Conservation (phyloP, 2,113 vertebrate species). For the Corydoras maculifer region DNA sequence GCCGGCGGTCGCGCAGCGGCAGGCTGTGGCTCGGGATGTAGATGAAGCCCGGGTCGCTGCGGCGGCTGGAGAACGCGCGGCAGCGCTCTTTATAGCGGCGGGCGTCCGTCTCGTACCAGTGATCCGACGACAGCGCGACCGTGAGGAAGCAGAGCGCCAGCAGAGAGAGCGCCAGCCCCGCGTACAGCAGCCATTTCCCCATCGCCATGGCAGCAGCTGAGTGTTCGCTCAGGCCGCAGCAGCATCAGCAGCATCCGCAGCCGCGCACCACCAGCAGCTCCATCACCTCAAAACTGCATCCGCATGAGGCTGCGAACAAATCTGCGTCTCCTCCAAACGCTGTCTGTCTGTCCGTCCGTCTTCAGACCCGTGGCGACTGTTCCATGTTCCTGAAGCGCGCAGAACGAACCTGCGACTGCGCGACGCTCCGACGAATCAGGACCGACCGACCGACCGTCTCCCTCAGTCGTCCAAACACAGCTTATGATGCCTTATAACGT, state of each 20-base stretch:
- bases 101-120: slow-evolving; percentile 86
- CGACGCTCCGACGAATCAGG: not conserved
- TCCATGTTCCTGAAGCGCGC: not conserved
- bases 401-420: not conserved
- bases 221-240: slow-evolving; percentile 45
- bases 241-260: slow-evolving; percentile 47
- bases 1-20: slow-evolving; percentile 71
- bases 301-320: no score
- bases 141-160: slow-evolving; percentile 83
- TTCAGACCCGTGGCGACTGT: no score
- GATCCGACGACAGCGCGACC: slow-evolving; percentile 82
- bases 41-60: slow-evolving; percentile 82
- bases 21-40: slow-evolving; percentile 86
- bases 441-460: slow-evolving; percentile 4
- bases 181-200: slow-evolving; percentile 80
- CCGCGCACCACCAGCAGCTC: slow-evolving; percentile 20
- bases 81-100: slow-evolving; percentile 80
- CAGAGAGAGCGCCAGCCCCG: slow-evolving; percentile 79
- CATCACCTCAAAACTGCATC: not conserved
- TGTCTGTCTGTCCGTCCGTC: no score
- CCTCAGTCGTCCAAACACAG: not conserved
- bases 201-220: slow-evolving; percentile 68
- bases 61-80: slow-evolving; percentile 76
- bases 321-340: no score
- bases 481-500: no score